Evolutionary conservation across 2,888 invertebrate species (phyloP).

Genomic region (Andrena camellia): DNA sequence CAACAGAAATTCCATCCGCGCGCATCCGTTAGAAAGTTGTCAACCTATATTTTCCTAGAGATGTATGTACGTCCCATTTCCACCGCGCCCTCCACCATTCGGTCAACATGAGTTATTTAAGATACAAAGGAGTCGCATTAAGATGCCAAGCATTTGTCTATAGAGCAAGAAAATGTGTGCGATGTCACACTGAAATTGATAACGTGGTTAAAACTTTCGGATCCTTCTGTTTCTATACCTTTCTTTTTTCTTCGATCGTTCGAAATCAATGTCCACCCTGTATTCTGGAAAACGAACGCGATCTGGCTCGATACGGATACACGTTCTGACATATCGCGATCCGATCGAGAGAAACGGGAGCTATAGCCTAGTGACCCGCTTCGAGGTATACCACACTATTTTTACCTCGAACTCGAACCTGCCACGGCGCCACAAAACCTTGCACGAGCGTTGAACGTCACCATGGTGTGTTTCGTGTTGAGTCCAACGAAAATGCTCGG

Average conservation of each 20-base stretch:
- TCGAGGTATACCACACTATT: conserved; percentile 82
- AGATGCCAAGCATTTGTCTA: not conserved
- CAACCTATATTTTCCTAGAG: conserved; percentile 34
- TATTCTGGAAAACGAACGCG: conserved; percentile 31
- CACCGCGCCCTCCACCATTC: not conserved
- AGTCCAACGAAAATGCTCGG: conserved; percentile 31
- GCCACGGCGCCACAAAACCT: conserved; percentile 78
- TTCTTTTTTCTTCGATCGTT: not conserved
- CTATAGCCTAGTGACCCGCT: conserved; percentile 83
- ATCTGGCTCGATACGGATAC: conserved; percentile 48
- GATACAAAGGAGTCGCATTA: not conserved
- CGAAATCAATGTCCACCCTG: conserved; percentile 15
- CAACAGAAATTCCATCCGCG: conserved; percentile 28
- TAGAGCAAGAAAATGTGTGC: not conserved
- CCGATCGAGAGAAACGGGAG: conserved; percentile 74
- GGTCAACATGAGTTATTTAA: not conserved
- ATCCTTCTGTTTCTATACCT: not conserved
- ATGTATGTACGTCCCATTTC: not conserved
- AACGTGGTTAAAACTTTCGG: not conserved
- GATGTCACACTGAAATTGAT: not conserved
- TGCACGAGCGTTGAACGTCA: conserved; percentile 66
- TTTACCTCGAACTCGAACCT: conserved; percentile 81
- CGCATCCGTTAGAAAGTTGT: conserved; percentile 35
- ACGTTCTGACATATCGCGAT: conserved; percentile 65
- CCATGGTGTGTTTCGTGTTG: conserved; percentile 43